Conservation (phyloP, 2,113 vertebrate species). For the Lates calcarifer region DNA sequence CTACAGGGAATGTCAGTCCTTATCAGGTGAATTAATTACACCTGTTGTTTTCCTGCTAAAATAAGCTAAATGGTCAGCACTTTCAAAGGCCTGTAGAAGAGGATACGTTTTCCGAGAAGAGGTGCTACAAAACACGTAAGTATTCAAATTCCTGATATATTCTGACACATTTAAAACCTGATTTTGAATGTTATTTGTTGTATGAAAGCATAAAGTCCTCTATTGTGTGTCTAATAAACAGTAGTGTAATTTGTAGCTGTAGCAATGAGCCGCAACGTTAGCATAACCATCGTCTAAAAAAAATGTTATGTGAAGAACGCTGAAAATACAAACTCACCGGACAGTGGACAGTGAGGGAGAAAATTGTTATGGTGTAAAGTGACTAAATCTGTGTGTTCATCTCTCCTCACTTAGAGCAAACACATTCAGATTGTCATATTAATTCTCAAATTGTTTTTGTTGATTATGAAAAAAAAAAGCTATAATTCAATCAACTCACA, state of each 20-base stretch:
- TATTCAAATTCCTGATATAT: not conserved
- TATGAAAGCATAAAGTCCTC: not conserved
- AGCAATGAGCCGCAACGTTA: no score
- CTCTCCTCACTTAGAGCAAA: no score
- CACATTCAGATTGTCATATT: no score
- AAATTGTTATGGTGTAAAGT: no score
- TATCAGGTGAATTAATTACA: not conserved
- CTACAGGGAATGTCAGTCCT: not conserved
- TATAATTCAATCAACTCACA: no score
- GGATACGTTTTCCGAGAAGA: not conserved
- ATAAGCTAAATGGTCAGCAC: not conserved
- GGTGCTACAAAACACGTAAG: not conserved
- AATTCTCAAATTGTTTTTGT: no score
- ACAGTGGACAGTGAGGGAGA: no score
- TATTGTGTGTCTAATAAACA: not conserved
- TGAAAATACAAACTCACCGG: not conserved
- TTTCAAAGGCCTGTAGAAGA: no score
- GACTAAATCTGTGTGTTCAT: no score
- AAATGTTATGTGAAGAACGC: no score
- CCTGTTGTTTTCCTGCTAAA: not conserved
- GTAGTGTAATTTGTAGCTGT: not conserved
- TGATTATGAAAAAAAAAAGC: no score
- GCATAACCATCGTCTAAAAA: no score
- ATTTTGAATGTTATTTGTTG: not conserved
- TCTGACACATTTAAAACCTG: not conserved